Evolutionary conservation across 2,888 invertebrate genomes (phyloP).

Genomic region (Mesochorus sp.): DNA sequence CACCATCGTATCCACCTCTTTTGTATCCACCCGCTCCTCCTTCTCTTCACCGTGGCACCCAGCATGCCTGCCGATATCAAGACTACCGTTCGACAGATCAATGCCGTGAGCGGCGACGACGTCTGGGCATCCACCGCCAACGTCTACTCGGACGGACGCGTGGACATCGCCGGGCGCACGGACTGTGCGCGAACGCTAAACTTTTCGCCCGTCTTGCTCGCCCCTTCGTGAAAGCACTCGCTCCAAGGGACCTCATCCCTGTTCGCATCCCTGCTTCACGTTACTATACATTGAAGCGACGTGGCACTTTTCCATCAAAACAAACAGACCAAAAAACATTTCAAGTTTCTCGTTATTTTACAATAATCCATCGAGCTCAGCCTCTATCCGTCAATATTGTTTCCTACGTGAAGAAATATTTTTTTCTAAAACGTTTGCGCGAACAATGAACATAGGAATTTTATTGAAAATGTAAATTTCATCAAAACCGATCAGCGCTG

Average conservation of each 20-base stretch:
- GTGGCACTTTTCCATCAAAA: neutral
- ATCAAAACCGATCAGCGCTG: too few relatives aligned
- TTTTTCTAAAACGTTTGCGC: too few relatives aligned
- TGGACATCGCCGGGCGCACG: slow-evolving; percentile 68
- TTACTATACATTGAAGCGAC: neutral
- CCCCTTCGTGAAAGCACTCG: slow-evolving; percentile 15
- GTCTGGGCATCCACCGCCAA: slow-evolving; percentile 76
- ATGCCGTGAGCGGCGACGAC: slow-evolving; percentile 80
- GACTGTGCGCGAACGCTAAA: slow-evolving; percentile 52
- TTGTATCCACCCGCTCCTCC: slow-evolving; percentile 27
- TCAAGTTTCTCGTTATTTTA: too few relatives aligned
- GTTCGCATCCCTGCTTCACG: too few relatives aligned
- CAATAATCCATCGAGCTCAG: too few relatives aligned
- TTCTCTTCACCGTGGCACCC: slow-evolving; percentile 43
- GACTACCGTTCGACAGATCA: slow-evolving; percentile 81
- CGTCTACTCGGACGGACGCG: slow-evolving; percentile 73
- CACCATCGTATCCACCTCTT: slow-evolving; percentile 30
- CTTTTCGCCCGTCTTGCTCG: slow-evolving; percentile 38
- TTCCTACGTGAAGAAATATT: too few relatives aligned
- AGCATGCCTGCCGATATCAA: slow-evolving; percentile 78
- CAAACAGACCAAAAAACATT: neutral
- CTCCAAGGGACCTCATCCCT: neutral
- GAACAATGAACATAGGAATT: too few relatives aligned
- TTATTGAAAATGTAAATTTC: too few relatives aligned
- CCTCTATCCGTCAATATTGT: too few relatives aligned